phyloP scores from a whole-genome alignment of 2,113 vertebrate genomes.

The Taurulus bubalis region DNA sequence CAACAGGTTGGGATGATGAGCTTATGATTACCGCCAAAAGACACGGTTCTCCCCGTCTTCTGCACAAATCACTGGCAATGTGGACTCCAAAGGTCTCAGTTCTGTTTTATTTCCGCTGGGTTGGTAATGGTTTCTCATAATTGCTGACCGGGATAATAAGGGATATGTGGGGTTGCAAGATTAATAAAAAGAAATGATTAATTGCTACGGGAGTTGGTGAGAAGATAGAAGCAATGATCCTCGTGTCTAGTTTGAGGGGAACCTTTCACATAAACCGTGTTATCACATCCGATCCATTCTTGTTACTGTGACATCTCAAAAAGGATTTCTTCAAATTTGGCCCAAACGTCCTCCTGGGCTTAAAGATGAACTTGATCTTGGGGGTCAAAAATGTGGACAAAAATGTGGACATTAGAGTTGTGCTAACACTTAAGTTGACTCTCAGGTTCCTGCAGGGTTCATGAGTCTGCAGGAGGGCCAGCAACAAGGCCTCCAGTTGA shows the following conservation, averaged over 20 bases:
- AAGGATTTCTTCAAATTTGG: no score
- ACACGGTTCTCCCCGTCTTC: background rate
- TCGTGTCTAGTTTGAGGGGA: no score
- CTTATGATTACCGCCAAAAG: slow-evolving; percentile 5
- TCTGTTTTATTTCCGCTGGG: background rate
- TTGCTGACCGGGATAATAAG: background rate
- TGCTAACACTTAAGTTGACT: background rate
- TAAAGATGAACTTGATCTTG: no score
- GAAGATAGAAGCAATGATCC: no score
- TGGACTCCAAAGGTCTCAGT: background rate
- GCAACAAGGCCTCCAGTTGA: background rate
- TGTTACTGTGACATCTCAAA: no score
- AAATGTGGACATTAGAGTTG: background rate
- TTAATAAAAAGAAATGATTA: background rate
- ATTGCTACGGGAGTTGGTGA: no score
- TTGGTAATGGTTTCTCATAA: background rate
- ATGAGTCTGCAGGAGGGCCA: background rate
- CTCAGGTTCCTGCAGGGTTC: background rate
- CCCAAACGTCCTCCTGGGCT: no score
- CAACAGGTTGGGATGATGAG: slow-evolving; percentile 11
- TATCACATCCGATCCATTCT: no score
- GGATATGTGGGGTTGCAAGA: background rate
- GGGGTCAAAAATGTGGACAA: background rate
- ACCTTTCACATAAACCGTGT: no score
- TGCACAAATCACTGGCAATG: background rate